Evolutionary conservation across 2,888 invertebrate genomes (phyloP).

Genomic region (Zhuqinia jingwanae): DNA sequence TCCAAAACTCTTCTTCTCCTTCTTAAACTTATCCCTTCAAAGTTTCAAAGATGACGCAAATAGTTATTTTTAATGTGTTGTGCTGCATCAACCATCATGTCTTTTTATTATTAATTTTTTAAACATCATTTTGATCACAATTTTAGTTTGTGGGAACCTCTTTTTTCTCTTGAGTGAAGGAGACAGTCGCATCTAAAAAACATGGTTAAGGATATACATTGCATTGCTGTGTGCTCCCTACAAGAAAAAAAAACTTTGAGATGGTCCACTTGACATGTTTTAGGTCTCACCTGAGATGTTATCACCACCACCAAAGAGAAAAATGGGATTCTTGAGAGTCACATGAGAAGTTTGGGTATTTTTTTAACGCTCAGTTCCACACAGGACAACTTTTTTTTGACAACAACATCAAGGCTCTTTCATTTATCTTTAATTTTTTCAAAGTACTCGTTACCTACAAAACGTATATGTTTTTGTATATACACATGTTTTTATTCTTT

Average conservation of each 20-base stretch:
- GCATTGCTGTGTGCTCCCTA: not conserved
- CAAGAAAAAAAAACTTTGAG: slow-evolving; percentile 17
- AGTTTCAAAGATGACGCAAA: not conserved
- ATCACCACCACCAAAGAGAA: slow-evolving; percentile 54
- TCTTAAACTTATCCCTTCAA: slow-evolving; percentile 11
- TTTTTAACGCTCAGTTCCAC: slow-evolving; percentile 48
- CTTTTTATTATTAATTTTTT: too few relatives aligned
- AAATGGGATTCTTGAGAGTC: slow-evolving; percentile 65
- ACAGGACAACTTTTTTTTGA: slow-evolving; percentile 45
- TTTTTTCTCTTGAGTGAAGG: not conserved
- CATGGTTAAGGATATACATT: not conserved
- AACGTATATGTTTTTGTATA: too few relatives aligned
- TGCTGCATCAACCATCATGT: not conserved
- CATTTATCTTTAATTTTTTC: not conserved
- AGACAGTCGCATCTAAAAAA: not conserved
- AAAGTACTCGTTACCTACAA: slow-evolving; percentile 22
- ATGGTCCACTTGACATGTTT: slow-evolving; percentile 51
- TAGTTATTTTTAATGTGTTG: not conserved
- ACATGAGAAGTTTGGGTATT: slow-evolving; percentile 59
- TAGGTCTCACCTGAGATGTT: slow-evolving; percentile 68
- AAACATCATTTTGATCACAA: slow-evolving; percentile 32
- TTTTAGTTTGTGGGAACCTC: slow-evolving; percentile 48
- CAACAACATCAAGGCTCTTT: not conserved
- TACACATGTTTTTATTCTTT: not conserved
- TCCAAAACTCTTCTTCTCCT: slow-evolving; percentile 16